A percentile compares a stretch with the other conserved stretches of the same genome.
Evolutionary conservation across 1,140 invertebrate genomes (phyloP).

Genomic region (Drosophila kanapiae): DNA sequence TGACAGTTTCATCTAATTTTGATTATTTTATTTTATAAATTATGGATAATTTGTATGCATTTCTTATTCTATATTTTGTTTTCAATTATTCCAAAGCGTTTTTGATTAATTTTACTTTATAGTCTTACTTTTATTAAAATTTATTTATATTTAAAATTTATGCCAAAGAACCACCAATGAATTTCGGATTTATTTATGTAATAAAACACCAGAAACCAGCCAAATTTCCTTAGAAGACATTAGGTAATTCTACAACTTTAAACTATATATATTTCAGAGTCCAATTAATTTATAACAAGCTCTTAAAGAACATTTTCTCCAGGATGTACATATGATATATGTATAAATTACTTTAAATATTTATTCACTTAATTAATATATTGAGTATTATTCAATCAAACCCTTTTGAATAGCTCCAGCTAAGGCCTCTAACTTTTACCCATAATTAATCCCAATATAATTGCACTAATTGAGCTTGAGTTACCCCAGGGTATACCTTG

Average conservation of each 20-base stretch:
- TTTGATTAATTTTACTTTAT: neutral
- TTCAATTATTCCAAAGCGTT: neutral
- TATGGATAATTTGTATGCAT: neutral
- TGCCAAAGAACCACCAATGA: neutral
- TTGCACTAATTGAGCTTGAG: neutral
- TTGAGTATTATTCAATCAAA: neutral
- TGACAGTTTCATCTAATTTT: neutral
- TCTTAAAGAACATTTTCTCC: neutral
- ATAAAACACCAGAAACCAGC: neutral
- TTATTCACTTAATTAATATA: neutral
- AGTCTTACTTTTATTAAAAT: neutral
- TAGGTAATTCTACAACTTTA: neutral
- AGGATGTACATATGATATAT: neutral
- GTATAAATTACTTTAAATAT: neutral
- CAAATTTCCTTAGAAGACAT: neutral
- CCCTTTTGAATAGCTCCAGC: fast-evolving
- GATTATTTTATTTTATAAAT: neutral
- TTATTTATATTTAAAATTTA: neutral
- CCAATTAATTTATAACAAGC: neutral
- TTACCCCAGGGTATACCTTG: constrained; percentile 17
- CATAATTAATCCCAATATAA: neutral
- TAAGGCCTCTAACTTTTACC: neutral
- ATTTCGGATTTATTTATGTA: neutral
- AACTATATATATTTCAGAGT: neutral
- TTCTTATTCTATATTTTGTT: neutral